Percentiles rank a stretch among this genome's conserved stretches.
These are phyloP conservation scores for Dryas iulia DNA, from an alignment of 1,140 invertebrate genomes.

Conservation along the genomic window DNA sequence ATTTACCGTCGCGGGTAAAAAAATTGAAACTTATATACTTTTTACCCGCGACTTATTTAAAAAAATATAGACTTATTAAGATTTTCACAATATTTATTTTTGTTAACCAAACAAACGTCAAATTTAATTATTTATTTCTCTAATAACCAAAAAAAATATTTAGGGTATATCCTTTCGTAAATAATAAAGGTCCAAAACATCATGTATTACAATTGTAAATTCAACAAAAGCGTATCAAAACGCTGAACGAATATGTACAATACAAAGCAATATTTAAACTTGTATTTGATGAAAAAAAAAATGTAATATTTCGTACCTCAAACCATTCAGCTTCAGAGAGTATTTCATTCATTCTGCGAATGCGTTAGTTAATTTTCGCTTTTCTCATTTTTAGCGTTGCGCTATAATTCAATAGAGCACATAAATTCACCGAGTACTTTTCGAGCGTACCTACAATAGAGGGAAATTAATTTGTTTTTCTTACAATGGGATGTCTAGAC, in stretches of 20 bases:
- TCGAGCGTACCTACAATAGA: conserved; percentile 61
- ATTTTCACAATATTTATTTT: too few relatives aligned
- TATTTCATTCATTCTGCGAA: conserved; percentile 41
- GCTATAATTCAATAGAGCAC: conserved; percentile 67
- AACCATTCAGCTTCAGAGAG: conserved; percentile 26
- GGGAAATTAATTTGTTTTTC: conserved; percentile 78
- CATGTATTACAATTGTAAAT: background rate
- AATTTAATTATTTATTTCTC: background rate
- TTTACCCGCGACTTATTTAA: too few relatives aligned
- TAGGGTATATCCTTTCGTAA: background rate
- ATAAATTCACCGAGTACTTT: conserved; percentile 71
- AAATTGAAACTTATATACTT: too few relatives aligned
- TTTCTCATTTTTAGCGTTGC: conserved; percentile 53
- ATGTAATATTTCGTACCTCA: conserved; percentile 31
- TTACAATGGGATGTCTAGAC: conserved; percentile 77
- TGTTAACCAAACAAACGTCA: too few relatives aligned
- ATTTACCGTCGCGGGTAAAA: too few relatives aligned
- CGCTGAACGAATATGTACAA: background rate
- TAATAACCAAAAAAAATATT: background rate
- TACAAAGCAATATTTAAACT: conserved; percentile 4
- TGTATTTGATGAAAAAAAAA: conserved; percentile 33
- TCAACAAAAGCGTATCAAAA: background rate
- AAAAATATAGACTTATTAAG: too few relatives aligned
- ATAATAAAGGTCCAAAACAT: background rate
- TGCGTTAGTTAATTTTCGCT: conserved; percentile 59